Evolutionary conservation across 2,888 invertebrate species (phyloP).

Genomic region (Megamerina dolium): DNA sequence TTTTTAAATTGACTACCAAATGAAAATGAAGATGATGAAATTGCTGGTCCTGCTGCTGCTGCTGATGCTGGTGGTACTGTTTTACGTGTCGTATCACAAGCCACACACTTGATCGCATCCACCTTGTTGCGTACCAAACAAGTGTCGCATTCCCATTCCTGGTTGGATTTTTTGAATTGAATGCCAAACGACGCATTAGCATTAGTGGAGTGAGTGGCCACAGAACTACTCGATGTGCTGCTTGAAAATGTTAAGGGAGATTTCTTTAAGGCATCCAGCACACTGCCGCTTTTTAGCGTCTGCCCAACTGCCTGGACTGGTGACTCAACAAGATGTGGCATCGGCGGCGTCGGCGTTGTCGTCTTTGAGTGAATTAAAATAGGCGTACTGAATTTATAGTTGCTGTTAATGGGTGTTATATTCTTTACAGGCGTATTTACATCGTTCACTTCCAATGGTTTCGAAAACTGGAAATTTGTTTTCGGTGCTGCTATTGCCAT

Average conservation of each 20-base stretch:
- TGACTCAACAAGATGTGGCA: background rate
- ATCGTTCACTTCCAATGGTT: conserved; percentile 47
- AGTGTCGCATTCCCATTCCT: conserved; percentile 61
- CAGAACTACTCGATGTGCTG: background rate
- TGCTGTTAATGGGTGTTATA: conserved; percentile 49
- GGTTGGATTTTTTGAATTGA: conserved; percentile 53
- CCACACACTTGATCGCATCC: conserved; percentile 51
- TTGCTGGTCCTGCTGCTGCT: conserved; percentile 8
- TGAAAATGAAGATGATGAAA: background rate
- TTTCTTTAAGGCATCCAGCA: conserved; percentile 45
- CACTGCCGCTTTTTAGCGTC: conserved; percentile 48
- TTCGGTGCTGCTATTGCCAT: conserved; percentile 1
- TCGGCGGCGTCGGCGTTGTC: conserved; percentile 11
- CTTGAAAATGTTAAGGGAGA: conserved; percentile 12
- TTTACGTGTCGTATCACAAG: conserved; percentile 52
- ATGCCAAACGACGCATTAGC: conserved; percentile 31
- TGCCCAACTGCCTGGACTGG: conserved; percentile 12
- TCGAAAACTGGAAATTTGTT: conserved; percentile 48
- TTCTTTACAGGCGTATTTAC: conserved; percentile 41
- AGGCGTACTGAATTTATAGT: conserved; percentile 57
- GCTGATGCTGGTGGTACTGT: conserved; percentile 20
- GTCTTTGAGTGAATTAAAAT: conserved; percentile 34
- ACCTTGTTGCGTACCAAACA: conserved; percentile 58
- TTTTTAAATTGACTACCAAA: conserved; percentile 51
- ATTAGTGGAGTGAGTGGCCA: background rate